Conservation (phyloP, 2,888 invertebrate genomes). For the Smittia aterrima region DNA sequence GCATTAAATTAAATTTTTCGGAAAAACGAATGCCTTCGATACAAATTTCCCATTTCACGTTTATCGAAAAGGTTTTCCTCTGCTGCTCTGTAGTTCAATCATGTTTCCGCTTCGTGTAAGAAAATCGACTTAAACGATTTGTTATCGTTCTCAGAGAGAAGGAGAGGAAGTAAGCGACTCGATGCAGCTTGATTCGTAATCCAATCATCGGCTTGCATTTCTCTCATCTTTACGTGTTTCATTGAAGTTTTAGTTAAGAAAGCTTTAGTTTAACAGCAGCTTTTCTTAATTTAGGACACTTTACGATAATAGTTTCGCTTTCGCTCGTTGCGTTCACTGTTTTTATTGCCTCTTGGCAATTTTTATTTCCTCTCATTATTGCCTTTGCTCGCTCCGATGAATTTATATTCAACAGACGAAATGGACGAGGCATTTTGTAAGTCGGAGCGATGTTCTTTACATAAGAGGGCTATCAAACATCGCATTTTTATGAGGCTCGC, state of each 20-base stretch:
- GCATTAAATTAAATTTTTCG: conserved; percentile 26
- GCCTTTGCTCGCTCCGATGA: not conserved
- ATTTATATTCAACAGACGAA: conserved; percentile 15
- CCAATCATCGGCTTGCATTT: not conserved
- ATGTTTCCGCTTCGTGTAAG: not conserved
- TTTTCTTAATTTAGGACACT: not conserved
- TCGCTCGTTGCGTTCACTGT: not conserved
- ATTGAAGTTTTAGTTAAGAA: not conserved
- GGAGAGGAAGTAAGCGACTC: too few species aligned
- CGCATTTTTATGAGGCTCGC: conserved; percentile 10
- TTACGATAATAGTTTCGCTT: conserved; percentile 12
- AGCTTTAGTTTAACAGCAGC: not conserved
- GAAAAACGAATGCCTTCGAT: not conserved
- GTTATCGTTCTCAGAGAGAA: not conserved
- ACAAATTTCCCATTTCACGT: not conserved
- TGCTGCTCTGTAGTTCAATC: not conserved
- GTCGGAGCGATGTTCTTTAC: not conserved
- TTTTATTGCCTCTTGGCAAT: conserved; percentile 14
- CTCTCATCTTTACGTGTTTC: not conserved
- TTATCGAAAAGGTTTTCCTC: not conserved
- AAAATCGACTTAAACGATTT: not conserved
- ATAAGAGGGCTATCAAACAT: conserved; percentile 19
- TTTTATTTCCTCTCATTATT: conserved; percentile 19
- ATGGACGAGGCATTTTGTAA: not conserved
- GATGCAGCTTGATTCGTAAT: not conserved